Percentiles rank a stretch among this genome's conserved stretches.
Conservation (phyloP, 2,113 vertebrate genomes). For the Oryzias woworae region DNA sequence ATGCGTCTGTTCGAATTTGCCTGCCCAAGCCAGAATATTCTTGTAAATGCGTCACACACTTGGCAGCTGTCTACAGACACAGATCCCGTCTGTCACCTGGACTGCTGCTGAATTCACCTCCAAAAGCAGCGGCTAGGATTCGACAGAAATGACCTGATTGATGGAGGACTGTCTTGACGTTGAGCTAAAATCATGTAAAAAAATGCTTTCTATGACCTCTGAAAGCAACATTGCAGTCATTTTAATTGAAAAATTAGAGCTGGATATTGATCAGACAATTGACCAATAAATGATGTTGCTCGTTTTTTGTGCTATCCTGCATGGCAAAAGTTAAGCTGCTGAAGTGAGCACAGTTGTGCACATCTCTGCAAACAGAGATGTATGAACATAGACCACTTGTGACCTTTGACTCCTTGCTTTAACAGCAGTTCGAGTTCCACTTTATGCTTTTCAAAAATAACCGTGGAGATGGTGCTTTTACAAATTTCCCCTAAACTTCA, state of each 20-base stretch:
- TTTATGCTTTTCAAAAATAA: not conserved
- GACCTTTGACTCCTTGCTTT: not conserved
- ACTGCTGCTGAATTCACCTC: conserved; percentile 48
- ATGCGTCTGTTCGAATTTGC: conserved; percentile 58
- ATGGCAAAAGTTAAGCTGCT: conserved; percentile 6
- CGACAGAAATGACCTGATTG: conserved; percentile 39
- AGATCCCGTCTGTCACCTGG: conserved; percentile 67
- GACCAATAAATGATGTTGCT: not conserved
- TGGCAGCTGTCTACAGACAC: conserved; percentile 60
- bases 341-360: not conserved
- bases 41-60: conserved; percentile 62
- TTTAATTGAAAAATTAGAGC: conserved; percentile 16
- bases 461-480: not conserved
- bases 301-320: conserved; percentile 2
- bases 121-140: conserved; percentile 43
- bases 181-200: conserved; percentile 23
- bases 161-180: conserved; percentile 17
- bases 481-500: no score
- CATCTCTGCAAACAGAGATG: not conserved
- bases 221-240: conserved; percentile 4
- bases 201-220: conserved; percentile 32
- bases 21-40: conserved; percentile 43
- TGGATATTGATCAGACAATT: conserved; percentile 35
- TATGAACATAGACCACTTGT: not conserved
- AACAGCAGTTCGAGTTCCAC: not conserved